Evolutionary conservation across 2,113 vertebrate species (phyloP).

Genomic region (Rhadina sibilatrix): DNA sequence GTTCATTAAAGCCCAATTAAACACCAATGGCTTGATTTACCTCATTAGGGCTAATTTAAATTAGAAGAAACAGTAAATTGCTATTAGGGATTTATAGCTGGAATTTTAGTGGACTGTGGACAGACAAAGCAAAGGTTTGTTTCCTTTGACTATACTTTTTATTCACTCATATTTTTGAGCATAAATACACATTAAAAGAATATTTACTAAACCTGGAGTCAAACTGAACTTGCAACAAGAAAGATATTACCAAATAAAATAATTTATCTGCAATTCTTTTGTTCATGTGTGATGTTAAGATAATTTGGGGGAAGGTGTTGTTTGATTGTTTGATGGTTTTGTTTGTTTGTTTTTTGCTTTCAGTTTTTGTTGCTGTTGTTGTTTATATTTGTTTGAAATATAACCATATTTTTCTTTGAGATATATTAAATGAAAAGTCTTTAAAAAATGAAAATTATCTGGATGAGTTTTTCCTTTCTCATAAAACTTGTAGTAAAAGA

Average conservation of each 20-base stretch:
- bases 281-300: not conserved
- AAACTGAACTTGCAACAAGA: not conserved
- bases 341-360: not conserved
- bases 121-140: not conserved
- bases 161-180: not conserved
- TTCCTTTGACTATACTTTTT: not conserved
- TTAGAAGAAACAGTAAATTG: constrained; percentile 4
- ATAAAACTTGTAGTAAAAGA: not conserved
- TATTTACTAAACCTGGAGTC: not conserved
- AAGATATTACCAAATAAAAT: not conserved
- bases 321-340: not conserved
- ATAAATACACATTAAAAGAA: not conserved
- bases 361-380: not conserved
- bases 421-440: not conserved
- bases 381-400: not conserved
- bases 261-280: not conserved
- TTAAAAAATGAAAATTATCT: not conserved
- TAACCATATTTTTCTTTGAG: not conserved
- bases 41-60: constrained; percentile 36
- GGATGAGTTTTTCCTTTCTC: not conserved
- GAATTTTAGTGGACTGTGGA: not conserved
- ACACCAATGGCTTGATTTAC: constrained; percentile 17
- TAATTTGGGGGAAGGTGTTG: rapidly evolving
- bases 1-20: constrained; percentile 50
- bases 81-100: not conserved